These are phyloP conservation scores for Sterna hirundo DNA, from an alignment of 2,113 vertebrate genomes.

Conservation along the genomic window DNA sequence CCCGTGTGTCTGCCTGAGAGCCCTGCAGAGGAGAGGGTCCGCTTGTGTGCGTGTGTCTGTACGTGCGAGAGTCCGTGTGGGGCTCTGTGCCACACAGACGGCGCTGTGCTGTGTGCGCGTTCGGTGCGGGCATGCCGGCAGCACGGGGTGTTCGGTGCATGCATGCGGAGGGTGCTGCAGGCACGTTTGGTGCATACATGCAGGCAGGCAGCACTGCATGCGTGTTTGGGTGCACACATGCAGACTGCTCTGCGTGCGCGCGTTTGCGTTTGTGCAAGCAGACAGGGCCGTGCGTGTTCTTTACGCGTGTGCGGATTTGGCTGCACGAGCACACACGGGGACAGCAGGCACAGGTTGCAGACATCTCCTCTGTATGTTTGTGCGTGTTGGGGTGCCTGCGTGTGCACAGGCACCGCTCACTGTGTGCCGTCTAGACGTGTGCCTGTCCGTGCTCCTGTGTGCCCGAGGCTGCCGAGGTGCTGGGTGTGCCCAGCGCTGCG, in stretches of 20 bases:
- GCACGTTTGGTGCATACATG: background rate
- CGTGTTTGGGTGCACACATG: background rate
- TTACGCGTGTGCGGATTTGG: fast-evolving
- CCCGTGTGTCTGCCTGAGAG: background rate
- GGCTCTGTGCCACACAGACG: fast-evolving
- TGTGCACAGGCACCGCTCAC: background rate
- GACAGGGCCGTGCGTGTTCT: background rate
- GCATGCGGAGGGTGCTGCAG: background rate
- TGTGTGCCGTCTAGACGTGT: fast-evolving
- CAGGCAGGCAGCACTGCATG: fast-evolving
- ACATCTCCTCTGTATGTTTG: fast-evolving
- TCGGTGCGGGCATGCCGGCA: too few species aligned
- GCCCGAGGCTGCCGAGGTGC: background rate
- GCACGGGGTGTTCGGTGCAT: background rate
- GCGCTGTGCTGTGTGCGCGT: background rate
- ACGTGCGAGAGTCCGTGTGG: fast-evolving
- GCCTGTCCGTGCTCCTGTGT: background rate
- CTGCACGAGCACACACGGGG: fast-evolving
- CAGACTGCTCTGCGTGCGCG: background rate
- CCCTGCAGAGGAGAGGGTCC: background rate
- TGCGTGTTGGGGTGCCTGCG: fast-evolving
- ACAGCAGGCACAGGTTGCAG: background rate
- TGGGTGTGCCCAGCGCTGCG: background rate
- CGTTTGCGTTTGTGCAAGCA: background rate
- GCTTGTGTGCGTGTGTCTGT: background rate